phyloP scores from a whole-genome alignment of 2,888 invertebrate species.

The Leptothorax acervorum region DNA sequence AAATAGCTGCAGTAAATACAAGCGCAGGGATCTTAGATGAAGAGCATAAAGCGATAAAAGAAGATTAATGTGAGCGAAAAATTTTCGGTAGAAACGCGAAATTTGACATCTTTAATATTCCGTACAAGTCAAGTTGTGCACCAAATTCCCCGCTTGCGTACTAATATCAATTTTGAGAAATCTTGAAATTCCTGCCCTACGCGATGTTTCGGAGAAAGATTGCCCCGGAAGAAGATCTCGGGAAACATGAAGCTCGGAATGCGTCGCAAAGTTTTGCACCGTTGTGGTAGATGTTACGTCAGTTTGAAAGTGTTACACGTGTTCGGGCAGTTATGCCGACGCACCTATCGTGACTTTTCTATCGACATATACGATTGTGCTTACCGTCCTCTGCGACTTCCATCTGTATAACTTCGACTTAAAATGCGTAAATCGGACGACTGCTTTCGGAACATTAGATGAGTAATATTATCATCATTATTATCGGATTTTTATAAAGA shows the following conservation, averaged over 20 bases:
- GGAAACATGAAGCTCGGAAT: conserved; percentile 10
- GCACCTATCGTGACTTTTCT: conserved; percentile 16
- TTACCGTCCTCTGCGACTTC: background rate
- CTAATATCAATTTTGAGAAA: conserved; percentile 12
- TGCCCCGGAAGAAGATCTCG: conserved; percentile 6
- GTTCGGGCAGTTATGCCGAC: conserved; percentile 13
- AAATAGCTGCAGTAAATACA: conserved; percentile 4
- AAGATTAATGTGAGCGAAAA: background rate
- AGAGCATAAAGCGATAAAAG: background rate
- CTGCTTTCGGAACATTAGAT: background rate
- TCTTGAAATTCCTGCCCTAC: conserved; percentile 1
- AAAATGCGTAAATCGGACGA: background rate
- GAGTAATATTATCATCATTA: background rate
- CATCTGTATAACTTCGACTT: background rate
- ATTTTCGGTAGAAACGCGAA: background rate
- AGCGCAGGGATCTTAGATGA: background rate
- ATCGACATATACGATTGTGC: background rate
- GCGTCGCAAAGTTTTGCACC: conserved; percentile 28
- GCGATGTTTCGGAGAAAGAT: background rate
- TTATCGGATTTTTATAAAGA: background rate
- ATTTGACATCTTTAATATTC: conserved; percentile 13
- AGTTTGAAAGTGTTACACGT: conserved; percentile 29
- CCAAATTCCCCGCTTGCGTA: background rate
- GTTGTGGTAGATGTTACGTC: conserved; percentile 19
- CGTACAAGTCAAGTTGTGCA: background rate